Evolutionary conservation across 2,113 vertebrate species (phyloP).

Genomic region (Chloebia gouldiae): DNA sequence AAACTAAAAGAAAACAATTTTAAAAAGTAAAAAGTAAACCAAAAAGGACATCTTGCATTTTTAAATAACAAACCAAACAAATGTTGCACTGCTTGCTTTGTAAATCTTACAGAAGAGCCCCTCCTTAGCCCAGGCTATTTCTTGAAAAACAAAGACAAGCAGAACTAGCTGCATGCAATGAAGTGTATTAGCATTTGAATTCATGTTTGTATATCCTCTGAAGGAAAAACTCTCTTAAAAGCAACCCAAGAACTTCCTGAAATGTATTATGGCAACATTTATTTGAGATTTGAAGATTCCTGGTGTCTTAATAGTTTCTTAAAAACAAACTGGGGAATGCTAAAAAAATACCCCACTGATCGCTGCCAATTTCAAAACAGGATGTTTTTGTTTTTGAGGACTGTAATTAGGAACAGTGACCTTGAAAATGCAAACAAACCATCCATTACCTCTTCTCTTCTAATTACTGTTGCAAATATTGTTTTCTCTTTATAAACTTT

Average conservation of each 20-base stretch:
- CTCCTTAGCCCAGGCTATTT: neutral
- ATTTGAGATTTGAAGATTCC: neutral
- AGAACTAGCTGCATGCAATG: slow-evolving; percentile 18
- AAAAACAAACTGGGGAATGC: slow-evolving; percentile 14
- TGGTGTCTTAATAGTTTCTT: neutral
- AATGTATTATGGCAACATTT: neutral
- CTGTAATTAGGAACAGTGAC: slow-evolving; percentile 44
- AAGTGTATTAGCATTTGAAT: slow-evolving; percentile 42
- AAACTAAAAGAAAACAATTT: neutral
- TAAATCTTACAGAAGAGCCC: neutral
- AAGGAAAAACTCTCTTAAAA: slow-evolving; percentile 3
- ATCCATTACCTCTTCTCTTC: slow-evolving; percentile 1
- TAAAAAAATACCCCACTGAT: neutral
- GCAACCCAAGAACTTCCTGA: slow-evolving; percentile 10
- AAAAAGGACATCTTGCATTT: neutral
- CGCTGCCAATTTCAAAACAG: slow-evolving; percentile 32
- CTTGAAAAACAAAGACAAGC: slow-evolving; percentile 42
- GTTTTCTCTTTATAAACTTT: neutral
- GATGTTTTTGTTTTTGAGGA: slow-evolving; percentile 41
- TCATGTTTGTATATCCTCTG: neutral
- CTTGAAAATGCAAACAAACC: slow-evolving; percentile 30
- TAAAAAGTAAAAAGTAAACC: neutral
- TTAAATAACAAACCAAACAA: neutral
- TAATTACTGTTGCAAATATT: slow-evolving; percentile 1
- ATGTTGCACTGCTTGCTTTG: neutral